phyloP scores from a whole-genome alignment of 92 coral and sea anemone genomes.

The Porites cylindrica region DNA sequence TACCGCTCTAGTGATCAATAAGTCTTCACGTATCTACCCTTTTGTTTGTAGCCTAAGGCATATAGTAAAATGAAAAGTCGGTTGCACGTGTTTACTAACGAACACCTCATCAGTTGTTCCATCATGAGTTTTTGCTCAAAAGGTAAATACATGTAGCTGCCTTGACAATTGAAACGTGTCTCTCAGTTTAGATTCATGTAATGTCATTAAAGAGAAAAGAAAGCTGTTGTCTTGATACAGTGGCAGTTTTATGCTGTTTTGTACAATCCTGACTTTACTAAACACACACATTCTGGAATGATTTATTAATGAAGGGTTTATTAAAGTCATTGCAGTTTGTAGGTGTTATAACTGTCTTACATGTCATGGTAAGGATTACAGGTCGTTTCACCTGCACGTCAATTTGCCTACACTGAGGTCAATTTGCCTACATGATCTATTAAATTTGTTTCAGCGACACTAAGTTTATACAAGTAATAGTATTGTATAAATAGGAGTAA shows the following conservation, averaged over 20 bases:
- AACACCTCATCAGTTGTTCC: not conserved
- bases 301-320: constrained; percentile 9
- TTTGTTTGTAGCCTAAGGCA: constrained; percentile 3
- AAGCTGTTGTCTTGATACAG: not conserved
- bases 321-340: not conserved
- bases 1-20: too few relatives aligned
- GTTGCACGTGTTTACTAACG: constrained; percentile 26
- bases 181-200: not conserved
- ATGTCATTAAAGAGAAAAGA: not conserved
- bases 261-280: not conserved
- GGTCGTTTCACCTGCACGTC: too few relatives aligned
- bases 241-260: not conserved
- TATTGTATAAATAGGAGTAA: too few relatives aligned
- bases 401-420: too few relatives aligned
- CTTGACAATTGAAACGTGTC: not conserved
- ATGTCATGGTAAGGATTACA: too few relatives aligned
- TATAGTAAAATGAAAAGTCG: not conserved
- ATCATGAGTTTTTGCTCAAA: not conserved
- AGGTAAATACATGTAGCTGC: not conserved
- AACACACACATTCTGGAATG: not conserved
- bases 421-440: too few relatives aligned
- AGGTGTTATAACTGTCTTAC: not conserved
- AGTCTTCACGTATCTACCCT: not conserved
- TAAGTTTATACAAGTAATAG: too few relatives aligned
- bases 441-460: too few relatives aligned